A percentile compares a stretch with the other conserved stretches of the same genome.
Evolutionary conservation across 92 coral and sea anemone genomes (phyloP).

Genomic region (Heliopora coerulea): DNA sequence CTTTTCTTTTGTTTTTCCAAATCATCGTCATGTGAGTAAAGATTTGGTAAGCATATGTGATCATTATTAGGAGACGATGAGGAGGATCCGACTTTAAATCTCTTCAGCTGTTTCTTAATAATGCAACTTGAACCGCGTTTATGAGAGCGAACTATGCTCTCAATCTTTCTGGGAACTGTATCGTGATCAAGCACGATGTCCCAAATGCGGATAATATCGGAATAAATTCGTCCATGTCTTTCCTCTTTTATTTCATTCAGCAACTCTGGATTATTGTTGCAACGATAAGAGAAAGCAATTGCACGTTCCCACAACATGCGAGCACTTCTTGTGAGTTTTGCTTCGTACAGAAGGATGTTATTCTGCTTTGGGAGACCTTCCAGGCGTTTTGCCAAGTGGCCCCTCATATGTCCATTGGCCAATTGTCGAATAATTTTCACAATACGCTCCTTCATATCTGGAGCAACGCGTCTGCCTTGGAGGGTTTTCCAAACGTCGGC

Average conservation of each 20-base stretch:
- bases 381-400: slow-evolving; percentile 64
- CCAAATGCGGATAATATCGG: slow-evolving; percentile 97
- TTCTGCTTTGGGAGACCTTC: slow-evolving; percentile 71
- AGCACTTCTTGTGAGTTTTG: slow-evolving; percentile 66
- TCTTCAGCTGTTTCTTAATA: slow-evolving; percentile 75
- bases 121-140: slow-evolving; percentile 86
- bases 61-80: slow-evolving; percentile 7
- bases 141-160: slow-evolving; percentile 75
- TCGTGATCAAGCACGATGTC: slow-evolving; percentile 78
- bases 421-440: slow-evolving; percentile 71
- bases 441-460: slow-evolving; percentile 48
- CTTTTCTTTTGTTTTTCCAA: slow-evolving; percentile 14
- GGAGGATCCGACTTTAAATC: slow-evolving; percentile 41
- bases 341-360: slow-evolving; percentile 68
- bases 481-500: slow-evolving; percentile 79
- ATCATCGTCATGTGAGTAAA: slow-evolving; percentile 33
- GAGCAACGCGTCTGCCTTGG: slow-evolving; percentile 46
- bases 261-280: slow-evolving; percentile 68
- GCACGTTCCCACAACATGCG: slow-evolving; percentile 90
- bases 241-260: slow-evolving; percentile 43
- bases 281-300: slow-evolving; percentile 85
- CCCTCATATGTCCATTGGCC: slow-evolving; percentile 85
- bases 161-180: slow-evolving; percentile 69
- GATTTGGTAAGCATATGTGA: not conserved
- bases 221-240: slow-evolving; percentile 55